Conservation (phyloP, 2,113 vertebrate genomes). For the Columba livia region DNA sequence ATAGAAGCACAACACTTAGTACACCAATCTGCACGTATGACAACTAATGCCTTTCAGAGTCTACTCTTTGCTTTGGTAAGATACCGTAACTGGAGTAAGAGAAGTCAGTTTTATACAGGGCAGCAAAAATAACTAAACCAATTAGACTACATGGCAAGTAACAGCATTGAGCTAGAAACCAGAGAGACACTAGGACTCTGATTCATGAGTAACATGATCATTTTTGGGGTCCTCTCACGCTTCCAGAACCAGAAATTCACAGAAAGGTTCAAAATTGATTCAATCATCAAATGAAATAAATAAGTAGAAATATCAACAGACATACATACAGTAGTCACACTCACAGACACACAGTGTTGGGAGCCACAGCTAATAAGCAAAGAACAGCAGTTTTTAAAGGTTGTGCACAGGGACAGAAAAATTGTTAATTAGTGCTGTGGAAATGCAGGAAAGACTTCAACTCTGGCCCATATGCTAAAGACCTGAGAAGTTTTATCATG, state of each 20-base stretch:
- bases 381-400: not conserved
- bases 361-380: not conserved
- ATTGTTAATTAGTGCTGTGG: not conserved
- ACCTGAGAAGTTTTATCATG: not conserved
- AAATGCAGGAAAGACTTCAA: not conserved
- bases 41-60: not conserved
- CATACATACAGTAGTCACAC: not conserved
- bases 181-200: not conserved
- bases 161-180: not conserved
- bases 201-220: not conserved
- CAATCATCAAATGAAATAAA: not conserved
- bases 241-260: not conserved
- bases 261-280: not conserved
- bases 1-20: not conserved
- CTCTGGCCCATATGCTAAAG: not conserved
- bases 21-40: not conserved
- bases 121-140: not conserved
- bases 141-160: not conserved
- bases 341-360: not conserved
- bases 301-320: not conserved
- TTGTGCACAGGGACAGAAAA: not conserved
- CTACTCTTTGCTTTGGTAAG: not conserved
- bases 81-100: not conserved
- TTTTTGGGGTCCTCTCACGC: not conserved
- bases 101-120: not conserved